A percentile compares a stretch with the other conserved stretches of the same genome.
These are phyloP conservation scores for Aldrovandia affinis DNA, from an alignment of 2,797 vertebrate species.

Conservation along the genomic window DNA sequence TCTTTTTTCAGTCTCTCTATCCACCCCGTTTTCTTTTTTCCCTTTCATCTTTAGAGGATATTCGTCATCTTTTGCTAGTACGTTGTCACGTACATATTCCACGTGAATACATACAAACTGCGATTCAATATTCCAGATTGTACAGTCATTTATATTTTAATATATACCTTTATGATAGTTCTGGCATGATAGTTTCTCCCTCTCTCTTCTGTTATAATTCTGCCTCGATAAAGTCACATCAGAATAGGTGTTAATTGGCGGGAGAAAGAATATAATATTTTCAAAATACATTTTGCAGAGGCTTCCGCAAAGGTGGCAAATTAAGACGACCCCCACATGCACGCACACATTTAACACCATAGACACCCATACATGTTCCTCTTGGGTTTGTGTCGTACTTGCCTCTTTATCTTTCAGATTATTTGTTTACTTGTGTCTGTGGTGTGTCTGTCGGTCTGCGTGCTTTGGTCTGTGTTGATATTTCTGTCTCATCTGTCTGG, in stretches of 20 bases:
- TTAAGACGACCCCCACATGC: background rate
- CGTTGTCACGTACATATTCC: background rate
- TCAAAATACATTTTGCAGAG: too few species aligned
- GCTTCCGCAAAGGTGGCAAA: background rate
- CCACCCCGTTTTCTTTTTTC: background rate
- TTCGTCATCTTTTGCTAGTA: background rate
- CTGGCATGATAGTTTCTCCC: background rate
- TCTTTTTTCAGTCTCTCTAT: constrained; percentile 3
- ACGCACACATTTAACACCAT: constrained; percentile 11
- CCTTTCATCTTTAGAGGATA: background rate
- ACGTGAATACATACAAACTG: background rate
- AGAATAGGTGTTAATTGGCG: background rate
- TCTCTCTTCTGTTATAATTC: background rate
- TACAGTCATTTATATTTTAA: background rate
- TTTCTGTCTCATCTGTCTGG: constrained; percentile 2
- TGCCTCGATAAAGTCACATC: background rate
- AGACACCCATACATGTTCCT: background rate
- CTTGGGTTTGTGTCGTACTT: background rate
- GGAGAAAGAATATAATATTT: background rate
- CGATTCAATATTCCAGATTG: background rate
- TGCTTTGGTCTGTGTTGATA: constrained; percentile 4
- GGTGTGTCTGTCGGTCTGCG: background rate
- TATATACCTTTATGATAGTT: background rate
- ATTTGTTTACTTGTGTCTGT: background rate
- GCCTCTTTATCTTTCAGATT: background rate